Evolutionary conservation across 2,888 invertebrate species (phyloP).

Genomic region (Pogonocherus hispidulus): DNA sequence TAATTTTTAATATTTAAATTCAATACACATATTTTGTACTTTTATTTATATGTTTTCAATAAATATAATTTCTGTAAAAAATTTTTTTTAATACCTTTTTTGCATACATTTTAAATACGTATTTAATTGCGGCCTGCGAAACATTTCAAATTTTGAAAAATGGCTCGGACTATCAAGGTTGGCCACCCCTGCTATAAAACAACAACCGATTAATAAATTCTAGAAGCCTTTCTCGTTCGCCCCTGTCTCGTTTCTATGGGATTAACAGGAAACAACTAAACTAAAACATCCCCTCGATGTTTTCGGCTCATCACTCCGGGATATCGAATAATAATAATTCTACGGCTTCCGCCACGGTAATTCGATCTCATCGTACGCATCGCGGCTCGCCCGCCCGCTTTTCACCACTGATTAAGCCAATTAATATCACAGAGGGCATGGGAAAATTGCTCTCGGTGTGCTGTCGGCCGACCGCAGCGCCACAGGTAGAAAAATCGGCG

Average conservation of each 20-base stretch:
- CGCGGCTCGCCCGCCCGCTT: conserved; percentile 49
- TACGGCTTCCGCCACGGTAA: conserved; percentile 48
- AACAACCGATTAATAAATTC: too few relatives aligned
- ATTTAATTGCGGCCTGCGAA: too few relatives aligned
- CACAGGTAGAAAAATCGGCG: conserved; percentile 6
- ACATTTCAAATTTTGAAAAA: too few relatives aligned
- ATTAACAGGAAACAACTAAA: conserved; percentile 51
- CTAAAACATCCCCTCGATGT: conserved; percentile 47
- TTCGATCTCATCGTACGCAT: conserved; percentile 36
- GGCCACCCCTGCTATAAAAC: too few relatives aligned
- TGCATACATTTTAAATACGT: too few relatives aligned
- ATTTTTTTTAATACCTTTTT: too few relatives aligned
- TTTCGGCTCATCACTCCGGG: conserved; percentile 48
- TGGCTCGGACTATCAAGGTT: too few relatives aligned
- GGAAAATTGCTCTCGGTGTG: conserved; percentile 37
- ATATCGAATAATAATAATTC: conserved; percentile 50
- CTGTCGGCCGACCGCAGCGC: not conserved
- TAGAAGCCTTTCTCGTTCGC: too few relatives aligned
- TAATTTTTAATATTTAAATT: too few relatives aligned
- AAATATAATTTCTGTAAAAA: too few relatives aligned
- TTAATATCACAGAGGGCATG: conserved; percentile 53
- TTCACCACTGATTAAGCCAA: conserved; percentile 59
- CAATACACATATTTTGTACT: too few relatives aligned
- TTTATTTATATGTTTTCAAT: too few relatives aligned
- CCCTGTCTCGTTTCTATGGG: conserved; percentile 12